Base-by-base conservation (phyloP, 2,797 vertebrate genomes). In the Cyclura pinguis region DNA sequence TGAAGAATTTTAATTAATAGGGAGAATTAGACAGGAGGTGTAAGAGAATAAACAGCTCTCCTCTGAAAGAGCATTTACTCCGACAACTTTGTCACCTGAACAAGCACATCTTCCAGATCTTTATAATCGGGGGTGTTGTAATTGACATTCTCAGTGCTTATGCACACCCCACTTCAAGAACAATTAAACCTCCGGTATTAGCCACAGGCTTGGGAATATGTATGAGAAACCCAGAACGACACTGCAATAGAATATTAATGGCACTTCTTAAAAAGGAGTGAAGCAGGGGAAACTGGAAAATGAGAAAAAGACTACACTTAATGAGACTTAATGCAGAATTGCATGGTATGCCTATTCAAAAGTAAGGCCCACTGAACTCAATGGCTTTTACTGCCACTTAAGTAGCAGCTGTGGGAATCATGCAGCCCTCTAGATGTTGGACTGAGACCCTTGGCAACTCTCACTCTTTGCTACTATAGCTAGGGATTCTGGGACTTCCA, bases 1-100 rank as follows among this genome's bases (percentile, higher is more conserved):
- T 69, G 50, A 92, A 76, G 78, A 92, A 88, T 92, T 88, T 87
- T 95, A 93, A 94, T 93, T 92, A 93, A 93, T 73, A 85, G 77
- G 73, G 92, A 80, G 89, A 90, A 93, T 73, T 88, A 89, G 90
- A 93, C 92, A 92, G 91, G 89, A 93, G 93, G 87, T 86, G 74
- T 92, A 86, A 73, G 6, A 88, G 81, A 92, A 89, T 89, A 93
- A 95, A 94, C 92, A 95, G 81, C 27, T 92, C 78, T 91, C 85
- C 32, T 29, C 27, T 62, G 72, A 93, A 90, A 69, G 80, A 93
- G 91, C 80, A 93, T 84, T 87, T 92, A 84, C 67, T 83, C 81
- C 89, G 77, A 94, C 93, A 64, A 24, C 80, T 85, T 84, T 87
- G 84, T 92, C 90, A 91, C 57, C 20, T 73, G 90, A 88, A 93